phyloP scores from a whole-genome alignment of 92 coral and sea anemone species.

The Parazoanthus darwini region DNA sequence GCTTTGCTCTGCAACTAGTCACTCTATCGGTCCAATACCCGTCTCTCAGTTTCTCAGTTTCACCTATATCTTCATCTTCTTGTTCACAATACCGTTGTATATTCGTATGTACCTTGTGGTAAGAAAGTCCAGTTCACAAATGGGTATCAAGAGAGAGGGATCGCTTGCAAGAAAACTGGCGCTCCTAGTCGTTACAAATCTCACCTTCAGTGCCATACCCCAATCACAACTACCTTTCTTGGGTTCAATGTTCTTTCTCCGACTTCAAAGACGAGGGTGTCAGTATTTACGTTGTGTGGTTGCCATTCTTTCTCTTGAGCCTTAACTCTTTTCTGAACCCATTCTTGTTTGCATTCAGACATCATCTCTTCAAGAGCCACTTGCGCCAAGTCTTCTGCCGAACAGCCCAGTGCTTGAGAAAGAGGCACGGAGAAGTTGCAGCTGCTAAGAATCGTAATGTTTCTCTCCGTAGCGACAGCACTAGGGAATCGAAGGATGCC shows the following conservation, averaged over 20 bases:
- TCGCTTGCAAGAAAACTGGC: conserved; percentile 7
- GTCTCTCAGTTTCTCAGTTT: background rate
- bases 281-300: conserved; percentile 3
- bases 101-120: conserved; percentile 24
- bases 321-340: conserved; percentile 1
- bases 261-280: background rate
- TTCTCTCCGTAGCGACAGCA: background rate
- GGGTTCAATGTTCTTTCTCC: conserved; percentile 5
- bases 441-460: background rate
- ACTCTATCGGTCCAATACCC: background rate
- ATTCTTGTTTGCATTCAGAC: conserved; percentile 38
- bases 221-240: conserved; percentile 23
- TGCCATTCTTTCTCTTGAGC: conserved; percentile 13
- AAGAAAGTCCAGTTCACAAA: conserved; percentile 11
- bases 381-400: background rate
- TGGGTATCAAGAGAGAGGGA: conserved; percentile 19
- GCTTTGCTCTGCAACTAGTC: conserved; percentile 10
- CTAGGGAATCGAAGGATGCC: background rate
- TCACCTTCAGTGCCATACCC: background rate
- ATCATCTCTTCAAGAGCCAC: conserved; percentile 12
- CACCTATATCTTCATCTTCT: background rate
- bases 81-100: conserved; percentile 17
- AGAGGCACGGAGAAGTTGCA: background rate
- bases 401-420: background rate
- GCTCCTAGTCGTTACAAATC: conserved; percentile 14